phyloP scores from a whole-genome alignment of 1,140 invertebrate species.

The Ptiloglossa arizonensis region DNA sequence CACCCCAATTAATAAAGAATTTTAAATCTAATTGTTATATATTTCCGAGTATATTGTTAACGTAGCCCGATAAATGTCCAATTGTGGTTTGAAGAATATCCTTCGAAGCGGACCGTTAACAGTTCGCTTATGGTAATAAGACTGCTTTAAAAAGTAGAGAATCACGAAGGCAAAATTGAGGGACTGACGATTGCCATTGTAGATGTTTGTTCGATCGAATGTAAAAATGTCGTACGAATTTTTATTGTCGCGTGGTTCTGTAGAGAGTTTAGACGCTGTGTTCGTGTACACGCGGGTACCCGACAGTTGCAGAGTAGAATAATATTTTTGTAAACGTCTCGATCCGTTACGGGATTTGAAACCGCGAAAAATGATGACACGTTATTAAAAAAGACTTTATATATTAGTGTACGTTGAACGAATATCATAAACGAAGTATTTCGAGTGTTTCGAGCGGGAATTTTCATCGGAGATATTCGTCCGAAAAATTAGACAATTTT shows the following conservation, averaged over 20 bases:
- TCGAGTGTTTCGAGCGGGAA: neutral
- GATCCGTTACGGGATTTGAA: neutral
- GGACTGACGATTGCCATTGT: conserved; percentile 26
- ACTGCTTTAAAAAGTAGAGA: conserved; percentile 15
- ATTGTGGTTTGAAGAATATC: neutral
- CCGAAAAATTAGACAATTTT: no score
- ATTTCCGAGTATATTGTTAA: neutral
- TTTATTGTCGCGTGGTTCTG: conserved; percentile 16
- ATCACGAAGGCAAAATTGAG: neutral
- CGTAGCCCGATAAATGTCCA: neutral
- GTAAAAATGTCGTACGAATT: neutral
- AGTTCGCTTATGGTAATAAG: conserved; percentile 20
- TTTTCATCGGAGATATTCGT: neutral
- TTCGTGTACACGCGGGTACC: neutral
- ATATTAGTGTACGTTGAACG: conserved; percentile 1
- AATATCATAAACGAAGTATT: neutral
- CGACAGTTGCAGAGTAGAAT: neutral
- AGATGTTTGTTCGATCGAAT: conserved; percentile 39
- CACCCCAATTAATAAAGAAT: neutral
- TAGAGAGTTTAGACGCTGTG: neutral
- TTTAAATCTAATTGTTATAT: neutral
- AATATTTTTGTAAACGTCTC: conserved; percentile 35
- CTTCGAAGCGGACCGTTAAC: neutral
- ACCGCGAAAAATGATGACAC: neutral
- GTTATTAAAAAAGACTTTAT: conserved; percentile 2